Evolutionary conservation across 2,797 vertebrate species (phyloP), one percentile per base, ranked within the genome.

Genomic region (Bradypodion pumilum): DNA sequence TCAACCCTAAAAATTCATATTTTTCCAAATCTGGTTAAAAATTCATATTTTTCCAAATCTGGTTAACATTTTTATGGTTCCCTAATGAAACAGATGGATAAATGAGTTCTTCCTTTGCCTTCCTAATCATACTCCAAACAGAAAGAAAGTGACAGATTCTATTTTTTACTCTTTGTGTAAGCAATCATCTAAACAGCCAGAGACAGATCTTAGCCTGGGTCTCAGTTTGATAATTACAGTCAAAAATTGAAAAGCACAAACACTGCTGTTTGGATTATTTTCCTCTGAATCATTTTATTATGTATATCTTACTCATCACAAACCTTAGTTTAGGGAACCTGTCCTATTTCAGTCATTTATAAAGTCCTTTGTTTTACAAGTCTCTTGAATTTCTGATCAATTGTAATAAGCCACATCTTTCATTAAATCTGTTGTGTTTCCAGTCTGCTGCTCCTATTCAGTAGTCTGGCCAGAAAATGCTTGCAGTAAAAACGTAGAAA

Each of bases 391-490:
- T 74, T 74, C 37, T 35, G 44, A 52, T 80, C 44, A 69, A 68
- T 4, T 40, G 25, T 15, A 37, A 9, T 27, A 70, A 16, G 65
- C 23, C 69, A 13, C 32, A 29, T 29, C 8, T 16, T 40, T 8
- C 66, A 35, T 15, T 44, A n/a, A 65, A 32, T 35, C 13, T 13
- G 37, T 89, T 75, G 49, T 68, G 90, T 85, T 80, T 75, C 63
- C 46, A 29, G 23, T 9, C 49, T 81, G 49, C 1, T 62, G 88
- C 91, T 88, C 84, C 63, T 84, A 59, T 44, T 87, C 82, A 88
- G 40, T 85, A 83, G 21, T 8, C 68, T 1, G 8, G 86, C 0
- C 3, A 16, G 81, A 32, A 77, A 84, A 76, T 76, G 84, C 87
- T 86, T 86, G 74, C 85, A 81, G 12, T 84, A 82, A 19, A 78